Base-by-base conservation (phyloP, 1,140 invertebrate species). In the Drosophila leontia region DNA sequence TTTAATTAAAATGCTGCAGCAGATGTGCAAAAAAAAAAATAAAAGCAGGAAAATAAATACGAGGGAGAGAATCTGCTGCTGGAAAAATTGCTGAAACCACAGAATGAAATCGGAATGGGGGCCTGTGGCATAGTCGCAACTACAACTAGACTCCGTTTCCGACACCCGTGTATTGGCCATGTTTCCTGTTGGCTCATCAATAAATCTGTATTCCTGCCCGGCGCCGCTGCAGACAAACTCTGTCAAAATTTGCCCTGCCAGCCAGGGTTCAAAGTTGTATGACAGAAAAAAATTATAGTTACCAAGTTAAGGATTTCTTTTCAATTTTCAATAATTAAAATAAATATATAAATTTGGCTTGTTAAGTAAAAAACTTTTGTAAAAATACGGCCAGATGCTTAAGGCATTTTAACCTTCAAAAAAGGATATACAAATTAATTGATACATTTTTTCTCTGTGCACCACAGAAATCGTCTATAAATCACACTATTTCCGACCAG, bases 1-100 rank as follows among this genome's bases (percentile, higher is more conserved):
- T 87, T 87, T 88, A 87, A 88, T 87, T 88, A 87, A 87, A 85
- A 80, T 68, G 71, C 68, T 70, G 84, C 80, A 65, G 79, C 82
- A 76, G 82, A 64, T 87, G 75, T 58, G 59, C 29, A 50, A 13
- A 19, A 39, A 64, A 74, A 48, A 29, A 35, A 8, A 41, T 23
- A 59, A 12, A 47, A 1, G 57, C 17, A 56, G 23, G 23, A 44
- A 51, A 51, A 34, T 32, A 51, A 51, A 51, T 51, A 51, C 48
- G 56, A 41, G 26, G 23, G 9, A 7, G 5, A 26, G 63, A 69
- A 23, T 45, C 23, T 48, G 53, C 13, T 26, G 17, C 1, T 19
- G 51, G n/a, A 81, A 74, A 72, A 75, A 29, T 56, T 56, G 72
- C 81, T 80, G 80, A 82, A 77, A 67, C 84, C 84, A 65, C 84